Base-by-base conservation (phyloP, 1,140 invertebrate species). In the Drosophila repleta region DNA sequence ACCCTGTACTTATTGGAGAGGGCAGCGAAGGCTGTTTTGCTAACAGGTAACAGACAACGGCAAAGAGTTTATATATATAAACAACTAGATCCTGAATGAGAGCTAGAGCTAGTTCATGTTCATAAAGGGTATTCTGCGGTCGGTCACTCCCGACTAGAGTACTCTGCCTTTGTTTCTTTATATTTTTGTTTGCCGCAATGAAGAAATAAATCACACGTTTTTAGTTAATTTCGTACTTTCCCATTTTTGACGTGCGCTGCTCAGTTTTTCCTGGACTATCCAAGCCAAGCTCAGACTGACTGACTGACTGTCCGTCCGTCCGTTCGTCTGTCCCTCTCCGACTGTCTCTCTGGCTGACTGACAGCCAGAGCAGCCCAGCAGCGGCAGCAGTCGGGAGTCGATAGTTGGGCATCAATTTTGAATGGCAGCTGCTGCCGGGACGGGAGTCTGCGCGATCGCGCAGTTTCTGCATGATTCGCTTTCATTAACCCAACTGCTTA, bases 151-250 rank as follows among this genome's bases (percentile, higher is more conserved):
- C 26, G 26, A 32, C 48, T 17, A 17, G 24, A 51, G 24, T n/a
- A 8, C 24, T 32, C 24, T 45, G 32, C 15, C 20, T 35, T 51
- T 35, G 51, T 60, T 80, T 71, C 53, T 80, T 49, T 67, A 35
- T 17, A 43, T 52, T 51, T 21, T 26, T 43, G 35, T 11, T 20
- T 45, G 55, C 49, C 65, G 64, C 66, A 85, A 84, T 84, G 77
- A 84, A 84, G 81, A 85, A 85, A 85, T 85, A 85, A 85, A 85
- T 85, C 81, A 85, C 81, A 85, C 81, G 81, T 87, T 85, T 85
- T 76, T 80, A 74, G 70, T 81, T 85, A 81, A 85, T 81, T 85
- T 85, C 51, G 82, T 85, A 85, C 81, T 85, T 85, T 85, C 81
- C 82, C 76, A 83, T 83, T 83, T 83, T 84, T 84, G 79, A 84